Evolutionary conservation across 1,140 invertebrate species (phyloP).

Genomic region (Himalopsyche phryganea): DNA sequence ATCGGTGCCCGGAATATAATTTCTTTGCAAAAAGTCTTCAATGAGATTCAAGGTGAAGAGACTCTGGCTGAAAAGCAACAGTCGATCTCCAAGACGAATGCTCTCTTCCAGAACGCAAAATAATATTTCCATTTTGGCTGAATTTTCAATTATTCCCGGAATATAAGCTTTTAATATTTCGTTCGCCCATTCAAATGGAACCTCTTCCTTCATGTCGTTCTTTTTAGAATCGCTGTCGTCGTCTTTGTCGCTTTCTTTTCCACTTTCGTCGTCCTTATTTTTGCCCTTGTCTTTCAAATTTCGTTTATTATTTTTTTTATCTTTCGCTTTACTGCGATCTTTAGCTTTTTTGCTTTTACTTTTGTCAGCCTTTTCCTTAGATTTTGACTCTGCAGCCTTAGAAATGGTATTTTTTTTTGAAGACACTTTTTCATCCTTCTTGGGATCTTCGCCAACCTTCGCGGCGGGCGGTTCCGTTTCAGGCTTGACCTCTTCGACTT

Average conservation of each 20-base stretch:
- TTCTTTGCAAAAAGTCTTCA: slow-evolving; percentile 87
- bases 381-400: slow-evolving; percentile 6
- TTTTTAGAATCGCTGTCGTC: slow-evolving; percentile 51
- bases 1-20: slow-evolving; percentile 70
- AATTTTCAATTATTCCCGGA: slow-evolving; percentile 86
- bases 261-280: slow-evolving; percentile 44
- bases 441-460: slow-evolving; percentile 1
- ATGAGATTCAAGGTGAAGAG: slow-evolving; percentile 95
- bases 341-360: slow-evolving; percentile 41
- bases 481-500: slow-evolving; percentile 17
- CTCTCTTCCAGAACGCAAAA: slow-evolving; percentile 91
- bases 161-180: slow-evolving; percentile 84
- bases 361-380: slow-evolving; percentile 40
- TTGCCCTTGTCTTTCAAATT: slow-evolving; percentile 39
- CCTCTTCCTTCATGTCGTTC: slow-evolving; percentile 69
- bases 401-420: too few species aligned
- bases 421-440: neutral
- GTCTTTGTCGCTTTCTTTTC: slow-evolving; percentile 54
- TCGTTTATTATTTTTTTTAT: slow-evolving; percentile 43
- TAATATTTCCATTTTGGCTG: slow-evolving; percentile 92
- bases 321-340: slow-evolving; percentile 37
- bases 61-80: slow-evolving; percentile 96
- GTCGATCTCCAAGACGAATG: slow-evolving; percentile 79
- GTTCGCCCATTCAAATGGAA: slow-evolving; percentile 83
- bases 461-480: slow-evolving; percentile 3